A percentile compares a stretch with the other conserved stretches of the same genome.
These are phyloP conservation scores for Urechis unicinctus DNA, from an alignment of 2,888 invertebrate genomes.

Conservation along the genomic window DNA sequence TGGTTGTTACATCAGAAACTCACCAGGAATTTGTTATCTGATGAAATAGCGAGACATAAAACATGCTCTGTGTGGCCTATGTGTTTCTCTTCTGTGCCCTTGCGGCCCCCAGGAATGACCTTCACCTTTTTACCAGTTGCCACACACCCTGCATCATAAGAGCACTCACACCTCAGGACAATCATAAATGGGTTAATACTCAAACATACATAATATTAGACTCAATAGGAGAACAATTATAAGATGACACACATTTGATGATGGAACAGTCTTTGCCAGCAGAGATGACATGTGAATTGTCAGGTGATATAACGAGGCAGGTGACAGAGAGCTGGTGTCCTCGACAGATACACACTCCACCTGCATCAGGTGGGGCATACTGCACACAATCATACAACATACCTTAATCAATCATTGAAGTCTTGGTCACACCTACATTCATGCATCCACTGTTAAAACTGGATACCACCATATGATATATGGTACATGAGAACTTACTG, in stretches of 20 bases:
- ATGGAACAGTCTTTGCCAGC: constrained; percentile 84
- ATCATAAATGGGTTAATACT: background rate
- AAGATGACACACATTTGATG: constrained; percentile 66
- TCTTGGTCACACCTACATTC: too few species aligned
- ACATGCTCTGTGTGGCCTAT: constrained; percentile 53
- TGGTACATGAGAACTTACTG: constrained; percentile 31
- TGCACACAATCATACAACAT: constrained; percentile 4
- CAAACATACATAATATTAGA: background rate
- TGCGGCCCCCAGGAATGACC: constrained; percentile 40
- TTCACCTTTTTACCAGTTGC: constrained; percentile 39
- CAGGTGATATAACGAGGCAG: constrained; percentile 69
- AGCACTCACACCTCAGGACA: background rate
- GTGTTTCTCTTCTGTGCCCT: constrained; percentile 36
- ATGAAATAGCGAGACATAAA: constrained; percentile 66
- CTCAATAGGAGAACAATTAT: background rate
- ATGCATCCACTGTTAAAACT: too few species aligned
- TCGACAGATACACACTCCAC: constrained; percentile 55
- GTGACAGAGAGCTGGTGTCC: constrained; percentile 76
- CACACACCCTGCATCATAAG: constrained; percentile 47
- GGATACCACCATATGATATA: too few species aligned
- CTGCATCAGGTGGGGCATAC: constrained; percentile 27
- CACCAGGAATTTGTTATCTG: constrained; percentile 76
- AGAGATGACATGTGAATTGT: constrained; percentile 68
- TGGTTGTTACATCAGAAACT: constrained; percentile 51
- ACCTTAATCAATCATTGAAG: background rate